Percentiles rank a stretch among this genome's conserved stretches.
These are phyloP conservation scores for Pteropus rufus DNA, from an alignment of 2,797 vertebrate species.

Conservation along the genomic window DNA sequence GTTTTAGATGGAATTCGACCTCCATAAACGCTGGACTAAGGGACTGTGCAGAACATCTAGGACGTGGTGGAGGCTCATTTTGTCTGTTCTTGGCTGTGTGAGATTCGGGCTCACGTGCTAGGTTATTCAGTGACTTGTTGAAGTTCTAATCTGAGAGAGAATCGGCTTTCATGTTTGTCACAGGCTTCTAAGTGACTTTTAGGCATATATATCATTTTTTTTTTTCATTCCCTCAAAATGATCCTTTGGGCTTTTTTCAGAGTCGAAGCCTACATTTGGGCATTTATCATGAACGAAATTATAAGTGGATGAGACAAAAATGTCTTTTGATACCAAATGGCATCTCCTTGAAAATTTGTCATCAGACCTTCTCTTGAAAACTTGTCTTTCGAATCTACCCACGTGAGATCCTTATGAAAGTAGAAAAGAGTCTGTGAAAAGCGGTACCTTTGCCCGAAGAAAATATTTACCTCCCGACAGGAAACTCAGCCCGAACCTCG, in stretches of 20 bases:
- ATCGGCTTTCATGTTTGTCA: background rate
- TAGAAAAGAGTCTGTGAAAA: slow-evolving; percentile 21
- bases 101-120: accelerated
- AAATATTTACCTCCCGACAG: background rate
- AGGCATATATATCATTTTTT: background rate
- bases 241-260: background rate
- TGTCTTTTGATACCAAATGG: background rate
- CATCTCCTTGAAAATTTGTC: background rate
- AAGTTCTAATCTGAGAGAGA: background rate
- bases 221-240: background rate
- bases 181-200: background rate
- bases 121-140: background rate
- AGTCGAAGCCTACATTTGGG: background rate
- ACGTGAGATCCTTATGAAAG: slow-evolving; percentile 15
- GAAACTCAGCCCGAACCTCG: background rate
- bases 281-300: background rate
- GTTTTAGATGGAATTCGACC: background rate
- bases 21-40: background rate
- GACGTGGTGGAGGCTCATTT: background rate
- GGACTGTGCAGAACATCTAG: background rate
- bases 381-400: slow-evolving; percentile 27
- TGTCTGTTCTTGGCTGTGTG: background rate
- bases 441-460: background rate
- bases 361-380: background rate
- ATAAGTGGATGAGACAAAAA: background rate